Conservation (phyloP, 2,113 vertebrate species). For the Petroica traversi region DNA sequence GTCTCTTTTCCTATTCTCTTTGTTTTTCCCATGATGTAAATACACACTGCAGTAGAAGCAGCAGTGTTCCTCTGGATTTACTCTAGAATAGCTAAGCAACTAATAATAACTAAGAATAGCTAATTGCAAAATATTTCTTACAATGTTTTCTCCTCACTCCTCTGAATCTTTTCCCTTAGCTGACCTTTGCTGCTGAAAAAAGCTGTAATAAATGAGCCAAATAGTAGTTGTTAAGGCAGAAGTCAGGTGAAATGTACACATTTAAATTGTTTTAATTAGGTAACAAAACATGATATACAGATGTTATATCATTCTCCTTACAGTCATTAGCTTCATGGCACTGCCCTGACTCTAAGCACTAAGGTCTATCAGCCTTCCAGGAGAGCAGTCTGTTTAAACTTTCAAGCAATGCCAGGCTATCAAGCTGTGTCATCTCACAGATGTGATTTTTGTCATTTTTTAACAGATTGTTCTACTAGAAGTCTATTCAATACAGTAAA, state of each 20-base stretch:
- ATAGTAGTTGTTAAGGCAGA: not conserved
- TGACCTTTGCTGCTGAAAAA: not conserved
- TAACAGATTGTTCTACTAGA: not conserved
- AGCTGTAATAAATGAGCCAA: not conserved
- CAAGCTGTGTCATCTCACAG: not conserved
- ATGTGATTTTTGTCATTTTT: not conserved
- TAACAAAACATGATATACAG: not conserved
- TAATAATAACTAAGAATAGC: not conserved
- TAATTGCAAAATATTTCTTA: not conserved
- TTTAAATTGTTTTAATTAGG: not conserved
- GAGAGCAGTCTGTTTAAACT: not conserved
- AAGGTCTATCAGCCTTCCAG: not conserved
- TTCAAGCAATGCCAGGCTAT: not conserved
- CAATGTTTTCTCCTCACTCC: not conserved
- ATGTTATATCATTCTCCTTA: not conserved
- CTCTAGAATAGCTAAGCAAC: not conserved
- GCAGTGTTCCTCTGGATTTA: not conserved
- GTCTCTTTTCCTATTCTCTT: not conserved
- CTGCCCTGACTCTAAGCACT: not conserved
- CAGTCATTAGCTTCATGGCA: not conserved
- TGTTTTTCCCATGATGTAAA: slow-evolving; percentile 10
- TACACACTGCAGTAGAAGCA: not conserved
- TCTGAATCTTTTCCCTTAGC: not conserved
- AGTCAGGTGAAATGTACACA: not conserved
- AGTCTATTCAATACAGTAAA: not conserved